phyloP scores from a whole-genome alignment of 2,888 invertebrate species.

The Timema podura region DNA sequence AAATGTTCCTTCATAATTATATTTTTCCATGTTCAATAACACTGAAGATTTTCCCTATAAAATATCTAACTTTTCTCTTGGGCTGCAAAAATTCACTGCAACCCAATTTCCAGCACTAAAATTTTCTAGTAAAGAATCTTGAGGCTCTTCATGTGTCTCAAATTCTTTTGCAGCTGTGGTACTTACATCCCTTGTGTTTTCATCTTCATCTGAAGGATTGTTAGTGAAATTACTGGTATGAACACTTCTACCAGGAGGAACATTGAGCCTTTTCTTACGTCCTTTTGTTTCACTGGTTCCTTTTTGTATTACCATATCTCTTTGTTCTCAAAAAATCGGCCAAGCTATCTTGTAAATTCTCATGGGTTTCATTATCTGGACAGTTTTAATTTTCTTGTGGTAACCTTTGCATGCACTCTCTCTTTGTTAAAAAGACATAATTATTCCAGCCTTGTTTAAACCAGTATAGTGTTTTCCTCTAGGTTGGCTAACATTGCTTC shows the following conservation, averaged over 20 bases:
- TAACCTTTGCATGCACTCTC: neutral
- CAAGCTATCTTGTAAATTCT: neutral
- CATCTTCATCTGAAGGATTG: neutral
- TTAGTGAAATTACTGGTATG: neutral
- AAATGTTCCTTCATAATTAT: neutral
- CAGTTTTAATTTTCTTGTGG: neutral
- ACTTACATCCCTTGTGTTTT: neutral
- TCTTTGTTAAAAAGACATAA: conserved; percentile 9
- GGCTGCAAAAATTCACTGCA: neutral
- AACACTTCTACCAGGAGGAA: neutral
- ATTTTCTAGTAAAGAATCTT: neutral
- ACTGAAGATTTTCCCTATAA: neutral
- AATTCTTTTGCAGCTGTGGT: no score
- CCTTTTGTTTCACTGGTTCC: neutral
- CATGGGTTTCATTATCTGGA: neutral
- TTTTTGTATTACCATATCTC: neutral
- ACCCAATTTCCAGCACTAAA: neutral
- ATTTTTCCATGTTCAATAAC: no score
- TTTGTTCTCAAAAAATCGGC: neutral
- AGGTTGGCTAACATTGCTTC: neutral
- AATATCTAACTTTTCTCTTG: neutral
- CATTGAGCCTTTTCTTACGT: neutral
- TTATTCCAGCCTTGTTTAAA: conserved; percentile 16
- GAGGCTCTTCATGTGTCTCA: neutral
- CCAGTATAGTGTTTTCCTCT: neutral